phyloP scores from a whole-genome alignment of 2,888 invertebrate genomes.

The Siphlonurus alternatus region DNA sequence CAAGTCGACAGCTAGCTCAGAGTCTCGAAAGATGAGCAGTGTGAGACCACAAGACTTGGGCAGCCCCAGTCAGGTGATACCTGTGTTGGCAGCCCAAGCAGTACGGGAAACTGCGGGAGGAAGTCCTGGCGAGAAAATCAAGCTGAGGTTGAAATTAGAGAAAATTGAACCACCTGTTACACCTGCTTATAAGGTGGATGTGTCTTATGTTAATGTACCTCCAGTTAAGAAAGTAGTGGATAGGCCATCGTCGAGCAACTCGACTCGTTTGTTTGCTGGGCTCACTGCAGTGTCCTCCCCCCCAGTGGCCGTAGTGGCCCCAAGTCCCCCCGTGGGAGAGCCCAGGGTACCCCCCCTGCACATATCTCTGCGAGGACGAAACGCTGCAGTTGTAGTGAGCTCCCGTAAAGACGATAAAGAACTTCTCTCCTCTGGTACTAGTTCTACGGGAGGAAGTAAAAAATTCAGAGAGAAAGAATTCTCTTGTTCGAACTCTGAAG shows the following conservation, averaged over 20 bases:
- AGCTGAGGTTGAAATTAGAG: constrained; percentile 63
- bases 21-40: not conserved
- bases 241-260: constrained; percentile 17
- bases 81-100: constrained; percentile 6
- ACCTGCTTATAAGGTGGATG: constrained; percentile 64
- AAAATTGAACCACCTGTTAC: constrained; percentile 58
- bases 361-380: constrained; percentile 68
- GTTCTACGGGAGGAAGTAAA: constrained; percentile 1
- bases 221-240: constrained; percentile 9
- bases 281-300: constrained; percentile 7
- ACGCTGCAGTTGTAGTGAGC: constrained; percentile 61
- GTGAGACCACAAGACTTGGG: not conserved
- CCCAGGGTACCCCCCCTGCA: constrained; percentile 75
- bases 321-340: constrained; percentile 26
- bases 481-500: not conserved
- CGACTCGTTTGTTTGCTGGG: constrained; percentile 12
- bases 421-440: not conserved
- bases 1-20: constrained; percentile 34
- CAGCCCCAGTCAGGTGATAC: not conserved
- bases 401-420: constrained; percentile 33
- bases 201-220: constrained; percentile 47
- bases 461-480: constrained; percentile 8
- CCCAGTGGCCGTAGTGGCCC: constrained; percentile 9
- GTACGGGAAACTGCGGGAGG: constrained; percentile 24
- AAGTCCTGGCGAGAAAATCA: constrained; percentile 52